Evolutionary conservation across 1,140 invertebrate genomes (phyloP), one percentile per base, ranked within the genome.

Genomic region (Aphelenchoides besseyi): DNA sequence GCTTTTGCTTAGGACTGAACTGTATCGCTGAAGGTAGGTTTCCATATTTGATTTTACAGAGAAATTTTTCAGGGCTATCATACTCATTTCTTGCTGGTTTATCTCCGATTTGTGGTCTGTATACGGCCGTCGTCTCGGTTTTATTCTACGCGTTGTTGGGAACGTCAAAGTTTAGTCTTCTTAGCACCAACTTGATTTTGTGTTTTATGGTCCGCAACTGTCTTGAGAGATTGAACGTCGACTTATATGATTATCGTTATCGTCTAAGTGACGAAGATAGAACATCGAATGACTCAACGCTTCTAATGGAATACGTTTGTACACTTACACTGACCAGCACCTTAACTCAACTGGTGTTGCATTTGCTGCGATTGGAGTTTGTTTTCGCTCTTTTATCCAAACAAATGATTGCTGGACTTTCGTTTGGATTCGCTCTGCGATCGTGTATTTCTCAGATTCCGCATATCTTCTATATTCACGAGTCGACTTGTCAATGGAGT

Each of bases 121-220:
- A 96, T 85, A 94, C 94, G 89, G 93, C 93, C 0, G 92, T 97
- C 79, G 95, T 96, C 86, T 92, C 94, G 1, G 90, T 93, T 0
- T 84, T 97, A 0, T 87, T 95, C 2, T 97, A 97, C 84, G 89
- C 91, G 64, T 86, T 97, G 55, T 89, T 97, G 68, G 94, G 93
- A 32, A 95, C 94, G 3, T 96, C 94, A 0, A 88, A 89, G 55
- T 94, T 97, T 79, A 89, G 93, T 23, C 96, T 94, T 1, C 91
- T 96, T 86, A 73, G 76, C 0, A 69, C 68, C 8, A 79, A 79
- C 36, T 32, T 79, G 30, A 71, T 80, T 61, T 41, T 78, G 18
- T 79, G 77, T 35, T 78, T 79, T 52, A 62, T 78, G 16, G 41
- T 72, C 9, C 61, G 77, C 18, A 74, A 78, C 53, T 48, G 69